Percentiles rank a stretch among this genome's conserved stretches.
Conservation (phyloP, 37 sponge, comb jelly and placozoan species). For the Theonella swinhoei region DNA sequence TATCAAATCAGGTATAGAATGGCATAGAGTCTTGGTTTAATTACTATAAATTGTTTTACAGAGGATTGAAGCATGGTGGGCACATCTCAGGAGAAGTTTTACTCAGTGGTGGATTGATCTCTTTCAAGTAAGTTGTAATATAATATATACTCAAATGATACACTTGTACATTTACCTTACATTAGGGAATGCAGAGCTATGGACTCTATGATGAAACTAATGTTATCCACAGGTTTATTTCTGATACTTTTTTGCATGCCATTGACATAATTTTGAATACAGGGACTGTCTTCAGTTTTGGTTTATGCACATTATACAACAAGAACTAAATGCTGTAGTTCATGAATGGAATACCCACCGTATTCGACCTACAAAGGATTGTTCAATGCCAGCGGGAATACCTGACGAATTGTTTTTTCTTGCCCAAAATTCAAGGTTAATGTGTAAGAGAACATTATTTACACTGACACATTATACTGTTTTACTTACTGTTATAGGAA, state of each 20-base stretch:
- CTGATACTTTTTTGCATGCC: background rate
- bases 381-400: background rate
- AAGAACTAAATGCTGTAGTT: background rate
- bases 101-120: background rate
- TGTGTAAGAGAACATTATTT: background rate
- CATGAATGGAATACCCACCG: conserved; percentile 12
- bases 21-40: background rate
- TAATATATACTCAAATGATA: too few species aligned
- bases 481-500: background rate
- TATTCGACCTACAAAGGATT: background rate
- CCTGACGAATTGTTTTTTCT: background rate
- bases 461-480: background rate
- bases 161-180: background rate
- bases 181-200: background rate
- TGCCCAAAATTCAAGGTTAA: background rate
- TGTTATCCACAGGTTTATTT: background rate
- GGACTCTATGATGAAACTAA: conserved; percentile 1
- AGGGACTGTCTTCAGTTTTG: conserved; percentile 7
- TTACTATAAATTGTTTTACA: background rate
- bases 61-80: background rate
- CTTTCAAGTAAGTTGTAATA: background rate
- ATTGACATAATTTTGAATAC: background rate
- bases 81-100: background rate
- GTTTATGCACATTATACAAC: conserved; percentile 5
- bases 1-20: conserved; percentile 16